phyloP scores from a whole-genome alignment of 1,140 invertebrate species.

The Mercenaria mercenaria region DNA sequence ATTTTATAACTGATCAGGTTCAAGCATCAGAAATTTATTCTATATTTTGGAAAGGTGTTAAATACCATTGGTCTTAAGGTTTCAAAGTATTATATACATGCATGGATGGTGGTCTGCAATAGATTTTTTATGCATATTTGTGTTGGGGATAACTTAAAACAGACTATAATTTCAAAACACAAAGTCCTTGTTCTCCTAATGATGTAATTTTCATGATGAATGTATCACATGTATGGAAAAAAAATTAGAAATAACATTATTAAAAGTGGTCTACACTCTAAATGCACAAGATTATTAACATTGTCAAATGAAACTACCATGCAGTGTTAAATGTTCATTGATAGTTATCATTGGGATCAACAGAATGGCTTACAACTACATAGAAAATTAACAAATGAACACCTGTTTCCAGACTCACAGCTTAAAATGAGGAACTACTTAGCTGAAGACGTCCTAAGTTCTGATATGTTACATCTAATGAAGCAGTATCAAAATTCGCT shows the following conservation, averaged over 20 bases:
- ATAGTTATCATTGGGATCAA: conserved; percentile 41
- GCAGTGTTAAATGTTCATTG: conserved; percentile 38
- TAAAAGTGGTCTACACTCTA: conserved; percentile 1
- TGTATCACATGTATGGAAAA: conserved; percentile 55
- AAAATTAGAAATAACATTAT: conserved; percentile 64
- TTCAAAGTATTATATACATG: conserved; percentile 40
- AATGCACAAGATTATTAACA: conserved; percentile 3
- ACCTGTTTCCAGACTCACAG: neutral
- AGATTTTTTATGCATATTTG: conserved; percentile 52
- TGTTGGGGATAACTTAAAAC: neutral
- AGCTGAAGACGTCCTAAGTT: too few species aligned
- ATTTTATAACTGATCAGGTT: conserved; percentile 44
- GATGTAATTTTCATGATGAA: conserved; percentile 66
- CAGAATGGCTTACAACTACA: conserved; percentile 10
- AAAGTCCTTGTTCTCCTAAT: conserved; percentile 13
- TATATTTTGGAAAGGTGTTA: conserved; percentile 49
- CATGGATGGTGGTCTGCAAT: conserved; percentile 62
- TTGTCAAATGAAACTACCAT: neutral
- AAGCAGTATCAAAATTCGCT: neutral
- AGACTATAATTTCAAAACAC: neutral
- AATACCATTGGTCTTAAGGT: conserved; percentile 25
- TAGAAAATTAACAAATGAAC: conserved; percentile 40
- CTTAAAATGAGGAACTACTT: conserved; percentile 32
- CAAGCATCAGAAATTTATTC: conserved; percentile 57
- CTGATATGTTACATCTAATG: conserved; percentile 35